Percentiles rank a stretch among this genome's conserved stretches.
Evolutionary conservation across 2,888 invertebrate genomes (phyloP).

Genomic region (Perdita meconis): DNA sequence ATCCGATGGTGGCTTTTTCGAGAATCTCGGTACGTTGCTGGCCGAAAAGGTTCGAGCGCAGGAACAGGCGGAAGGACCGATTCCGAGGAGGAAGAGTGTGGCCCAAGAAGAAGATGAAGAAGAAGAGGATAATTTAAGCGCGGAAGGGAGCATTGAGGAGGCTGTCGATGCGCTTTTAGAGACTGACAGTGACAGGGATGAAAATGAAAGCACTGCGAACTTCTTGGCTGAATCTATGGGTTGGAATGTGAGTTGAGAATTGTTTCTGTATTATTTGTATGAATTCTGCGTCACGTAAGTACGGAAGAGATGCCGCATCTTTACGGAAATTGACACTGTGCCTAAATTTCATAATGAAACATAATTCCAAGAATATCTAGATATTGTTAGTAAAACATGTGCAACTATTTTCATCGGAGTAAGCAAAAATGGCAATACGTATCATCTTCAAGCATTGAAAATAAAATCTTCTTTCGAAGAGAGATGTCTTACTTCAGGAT

Average conservation of each 20-base stretch:
- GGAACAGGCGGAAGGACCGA: slow-evolving; percentile 76
- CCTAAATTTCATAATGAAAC: too few species aligned
- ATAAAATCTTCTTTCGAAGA: too few species aligned
- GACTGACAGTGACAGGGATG: slow-evolving; percentile 89
- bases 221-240: slow-evolving; percentile 88
- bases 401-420: too few species aligned
- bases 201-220: slow-evolving; percentile 86
- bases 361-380: too few species aligned
- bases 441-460: too few species aligned
- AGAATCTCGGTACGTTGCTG: slow-evolving; percentile 91
- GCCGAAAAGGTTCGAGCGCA: slow-evolving; percentile 78
- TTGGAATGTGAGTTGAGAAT: slow-evolving; percentile 90
- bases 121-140: slow-evolving; percentile 67
- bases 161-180: slow-evolving; percentile 86
- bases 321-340: too few species aligned
- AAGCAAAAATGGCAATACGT: too few species aligned
- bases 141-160: slow-evolving; percentile 72
- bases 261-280: not conserved
- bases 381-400: too few species aligned
- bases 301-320: too few species aligned
- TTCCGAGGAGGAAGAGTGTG: slow-evolving; percentile 78
- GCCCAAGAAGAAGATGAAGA: slow-evolving; percentile 83
- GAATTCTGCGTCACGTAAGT: not conserved
- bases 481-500: too few species aligned
- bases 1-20: slow-evolving; percentile 93